A percentile compares a stretch with the other conserved stretches of the same genome.
Evolutionary conservation across 2,113 vertebrate species (phyloP).

Genomic region (Leptobrachium leishanense): DNA sequence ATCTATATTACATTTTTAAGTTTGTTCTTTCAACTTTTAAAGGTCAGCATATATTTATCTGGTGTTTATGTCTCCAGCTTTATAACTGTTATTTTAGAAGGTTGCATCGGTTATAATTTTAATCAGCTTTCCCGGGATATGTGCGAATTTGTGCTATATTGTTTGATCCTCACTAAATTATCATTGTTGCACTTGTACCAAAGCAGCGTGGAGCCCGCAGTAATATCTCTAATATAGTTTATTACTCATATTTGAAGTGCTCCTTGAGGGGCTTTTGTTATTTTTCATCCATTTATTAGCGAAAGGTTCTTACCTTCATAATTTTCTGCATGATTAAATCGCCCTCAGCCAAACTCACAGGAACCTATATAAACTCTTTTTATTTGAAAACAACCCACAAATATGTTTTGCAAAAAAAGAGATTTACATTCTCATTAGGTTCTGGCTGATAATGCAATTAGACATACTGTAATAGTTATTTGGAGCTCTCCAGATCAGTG

Average conservation of each 20-base stretch:
- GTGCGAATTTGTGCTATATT: constrained; percentile 25
- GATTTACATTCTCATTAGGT: not conserved
- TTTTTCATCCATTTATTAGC: constrained; percentile 33
- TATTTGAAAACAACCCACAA: not conserved
- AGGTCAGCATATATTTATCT: constrained; percentile 41
- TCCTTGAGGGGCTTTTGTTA: constrained; percentile 38
- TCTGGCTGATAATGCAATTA: not conserved
- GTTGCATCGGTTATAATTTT: constrained; percentile 24
- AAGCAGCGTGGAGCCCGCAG: constrained; percentile 29
- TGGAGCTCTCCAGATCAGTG: not conserved
- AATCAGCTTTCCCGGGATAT: constrained; percentile 29
- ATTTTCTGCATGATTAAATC: constrained; percentile 26
- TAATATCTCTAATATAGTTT: constrained; percentile 40
- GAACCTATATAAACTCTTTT: not conserved
- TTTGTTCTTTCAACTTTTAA: constrained; percentile 13
- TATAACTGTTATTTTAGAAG: constrained; percentile 31
- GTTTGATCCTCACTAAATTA: constrained; percentile 38
- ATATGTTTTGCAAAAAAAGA: not conserved
- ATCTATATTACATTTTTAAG: constrained; percentile 2
- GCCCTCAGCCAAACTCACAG: constrained; percentile 12
- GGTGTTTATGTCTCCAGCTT: constrained; percentile 12
- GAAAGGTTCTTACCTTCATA: constrained; percentile 22
- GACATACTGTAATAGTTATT: not conserved
- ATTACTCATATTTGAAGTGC: constrained; percentile 41
- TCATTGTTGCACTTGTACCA: constrained; percentile 27